phyloP scores from a whole-genome alignment of 2,888 invertebrate genomes.

The Pantelozetes paolii region DNA sequence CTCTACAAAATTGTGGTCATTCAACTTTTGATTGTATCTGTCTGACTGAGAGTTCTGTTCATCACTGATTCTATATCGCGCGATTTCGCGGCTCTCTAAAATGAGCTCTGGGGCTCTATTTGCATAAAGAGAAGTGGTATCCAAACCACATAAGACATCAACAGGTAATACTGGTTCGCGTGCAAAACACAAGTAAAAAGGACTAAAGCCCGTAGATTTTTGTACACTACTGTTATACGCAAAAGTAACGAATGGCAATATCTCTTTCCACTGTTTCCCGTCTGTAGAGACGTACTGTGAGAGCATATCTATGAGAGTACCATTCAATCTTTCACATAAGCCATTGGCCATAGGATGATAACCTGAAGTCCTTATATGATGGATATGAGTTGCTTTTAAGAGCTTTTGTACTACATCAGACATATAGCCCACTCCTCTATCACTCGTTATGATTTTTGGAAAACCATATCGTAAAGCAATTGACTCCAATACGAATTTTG shows the following conservation, averaged over 20 bases:
- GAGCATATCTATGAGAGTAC: conserved; percentile 31
- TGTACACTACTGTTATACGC: conserved; percentile 38
- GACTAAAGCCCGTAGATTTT: conserved; percentile 25
- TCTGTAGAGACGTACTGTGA: conserved; percentile 32
- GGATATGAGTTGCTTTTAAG: background rate
- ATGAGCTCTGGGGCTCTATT: background rate
- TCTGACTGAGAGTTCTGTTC: background rate
- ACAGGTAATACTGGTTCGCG: conserved; percentile 5
- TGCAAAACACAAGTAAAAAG: conserved; percentile 2
- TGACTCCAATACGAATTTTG: conserved; percentile 40
- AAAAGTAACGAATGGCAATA: conserved; percentile 34
- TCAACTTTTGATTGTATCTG: background rate
- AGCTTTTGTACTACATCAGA: conserved; percentile 31
- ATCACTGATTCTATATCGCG: background rate
- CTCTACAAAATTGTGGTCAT: background rate
- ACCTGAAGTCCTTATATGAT: conserved; percentile 31
- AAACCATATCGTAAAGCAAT: conserved; percentile 25
- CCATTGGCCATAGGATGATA: conserved; percentile 43
- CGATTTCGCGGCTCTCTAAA: background rate
- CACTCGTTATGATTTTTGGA: conserved; percentile 39
- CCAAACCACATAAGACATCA: conserved; percentile 29
- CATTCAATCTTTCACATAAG: conserved; percentile 39
- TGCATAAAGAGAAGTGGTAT: background rate
- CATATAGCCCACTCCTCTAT: conserved; percentile 28
- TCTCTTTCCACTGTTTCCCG: conserved; percentile 40